Percentiles rank a stretch among this genome's conserved stretches.
These are phyloP conservation scores for Enteromius viviparus DNA, from an alignment of 2,797 vertebrate species.

Conservation along the genomic window DNA sequence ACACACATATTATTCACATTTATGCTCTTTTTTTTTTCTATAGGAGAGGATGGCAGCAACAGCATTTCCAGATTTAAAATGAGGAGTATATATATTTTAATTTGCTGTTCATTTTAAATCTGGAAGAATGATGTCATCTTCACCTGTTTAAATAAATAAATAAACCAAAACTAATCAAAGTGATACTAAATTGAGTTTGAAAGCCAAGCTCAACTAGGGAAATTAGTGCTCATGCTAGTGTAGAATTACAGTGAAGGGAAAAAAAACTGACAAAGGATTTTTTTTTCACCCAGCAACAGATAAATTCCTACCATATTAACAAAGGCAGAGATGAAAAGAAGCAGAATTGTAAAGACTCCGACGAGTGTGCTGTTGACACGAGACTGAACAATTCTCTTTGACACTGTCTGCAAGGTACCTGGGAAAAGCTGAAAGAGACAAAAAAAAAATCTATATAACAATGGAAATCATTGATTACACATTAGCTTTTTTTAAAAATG, in stretches of 20 bases:
- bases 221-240: slow-evolving; percentile 1
- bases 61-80: not conserved
- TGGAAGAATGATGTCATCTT: not conserved
- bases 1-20: too few species aligned
- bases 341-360: slow-evolving; percentile 87
- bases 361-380: slow-evolving; percentile 88
- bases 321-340: slow-evolving; percentile 90
- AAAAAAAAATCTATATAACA: not conserved
- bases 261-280: not conserved
- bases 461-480: not conserved
- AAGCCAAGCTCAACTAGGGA: not conserved
- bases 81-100: not conserved
- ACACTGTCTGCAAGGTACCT: slow-evolving; percentile 81
- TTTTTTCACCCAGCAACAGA: not conserved
- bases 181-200: not conserved
- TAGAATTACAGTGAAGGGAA: not conserved
- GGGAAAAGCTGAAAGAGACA: slow-evolving; percentile 80
- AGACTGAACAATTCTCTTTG: slow-evolving; percentile 89
- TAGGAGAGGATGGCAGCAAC: not conserved
- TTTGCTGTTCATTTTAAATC: not conserved
- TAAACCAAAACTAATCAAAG: not conserved
- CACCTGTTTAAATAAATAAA: not conserved
- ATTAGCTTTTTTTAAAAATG: not conserved
- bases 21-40: not conserved
- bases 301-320: slow-evolving; percentile 87